A percentile compares a stretch with the other conserved stretches of the same genome.
Conservation (phyloP, 1,140 invertebrate species). For the Ceratosolen solmsi region DNA sequence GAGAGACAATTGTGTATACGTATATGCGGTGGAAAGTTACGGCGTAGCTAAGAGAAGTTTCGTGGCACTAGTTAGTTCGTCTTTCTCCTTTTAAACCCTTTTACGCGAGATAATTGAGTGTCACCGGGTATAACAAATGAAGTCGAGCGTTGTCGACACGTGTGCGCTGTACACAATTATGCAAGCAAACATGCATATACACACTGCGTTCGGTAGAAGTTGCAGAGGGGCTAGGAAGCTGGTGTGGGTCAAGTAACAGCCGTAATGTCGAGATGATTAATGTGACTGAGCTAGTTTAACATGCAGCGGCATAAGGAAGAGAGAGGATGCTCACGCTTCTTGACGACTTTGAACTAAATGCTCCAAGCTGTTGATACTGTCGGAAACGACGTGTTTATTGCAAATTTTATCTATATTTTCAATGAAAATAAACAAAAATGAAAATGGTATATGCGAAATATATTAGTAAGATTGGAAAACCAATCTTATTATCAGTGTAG, state of each 20-base stretch:
- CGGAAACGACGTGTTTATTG: background rate
- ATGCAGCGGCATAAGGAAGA: background rate
- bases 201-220: background rate
- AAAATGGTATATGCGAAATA: too few species aligned
- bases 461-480: too few species aligned
- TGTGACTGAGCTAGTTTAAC: conserved; percentile 43
- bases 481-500: too few species aligned
- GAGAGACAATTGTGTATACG: background rate
- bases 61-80: conserved; percentile 10
- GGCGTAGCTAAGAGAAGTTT: background rate
- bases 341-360: background rate
- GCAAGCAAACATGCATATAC: background rate
- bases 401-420: background rate
- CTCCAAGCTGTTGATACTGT: background rate
- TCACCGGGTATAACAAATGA: conserved; percentile 56
- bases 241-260: conserved; percentile 40
- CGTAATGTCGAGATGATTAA: conserved; percentile 39
- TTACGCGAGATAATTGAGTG: conserved; percentile 53
- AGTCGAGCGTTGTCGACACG: conserved; percentile 14
- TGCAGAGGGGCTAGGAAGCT: background rate
- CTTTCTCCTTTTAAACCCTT: conserved; percentile 30
- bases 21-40: conserved; percentile 22
- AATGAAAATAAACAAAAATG: too few species aligned
- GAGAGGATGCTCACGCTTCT: background rate
- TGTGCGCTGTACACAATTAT: background rate